These are phyloP conservation scores for Musca vetustissima DNA, from an alignment of 1,140 invertebrate genomes.

Conservation along the genomic window DNA sequence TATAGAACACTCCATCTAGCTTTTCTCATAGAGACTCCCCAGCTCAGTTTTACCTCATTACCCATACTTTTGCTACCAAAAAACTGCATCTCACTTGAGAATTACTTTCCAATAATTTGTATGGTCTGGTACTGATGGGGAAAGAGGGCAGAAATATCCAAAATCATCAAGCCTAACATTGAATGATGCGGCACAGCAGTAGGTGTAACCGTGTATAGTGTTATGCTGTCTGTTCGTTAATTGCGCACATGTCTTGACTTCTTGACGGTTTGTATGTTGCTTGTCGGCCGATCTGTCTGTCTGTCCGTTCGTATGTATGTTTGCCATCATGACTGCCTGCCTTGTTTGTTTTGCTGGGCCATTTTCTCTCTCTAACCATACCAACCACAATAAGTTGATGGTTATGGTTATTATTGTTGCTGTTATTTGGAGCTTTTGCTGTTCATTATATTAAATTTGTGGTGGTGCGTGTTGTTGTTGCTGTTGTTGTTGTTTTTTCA, in stretches of 20 bases:
- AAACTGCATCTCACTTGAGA: too few relatives aligned
- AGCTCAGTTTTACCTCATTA: too few relatives aligned
- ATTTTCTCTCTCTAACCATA: background rate
- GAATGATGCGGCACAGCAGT: constrained; percentile 1
- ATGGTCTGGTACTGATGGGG: too few relatives aligned
- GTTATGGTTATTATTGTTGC: background rate
- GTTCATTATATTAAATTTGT: background rate
- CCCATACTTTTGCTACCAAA: too few relatives aligned
- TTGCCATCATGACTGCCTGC: background rate
- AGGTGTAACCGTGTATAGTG: constrained; percentile 17
- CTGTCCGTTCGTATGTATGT: too few relatives aligned
- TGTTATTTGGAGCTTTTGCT: background rate
- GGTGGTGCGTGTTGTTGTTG: background rate
- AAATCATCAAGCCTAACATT: background rate
- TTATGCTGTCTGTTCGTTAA: constrained; percentile 22
- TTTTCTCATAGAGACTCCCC: too few relatives aligned
- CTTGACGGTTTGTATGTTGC: constrained; percentile 12
- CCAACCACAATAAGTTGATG: background rate
- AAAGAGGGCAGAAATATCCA: too few relatives aligned
- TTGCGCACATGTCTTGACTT: constrained; percentile 21
- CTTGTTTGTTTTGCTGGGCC: constrained; percentile 20
- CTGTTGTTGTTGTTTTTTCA: background rate
- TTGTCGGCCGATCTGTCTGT: background rate
- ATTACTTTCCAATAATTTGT: too few relatives aligned
- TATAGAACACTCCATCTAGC: too few relatives aligned